Conservation (phyloP, 2,797 vertebrate species). For the Myripristis murdjan region DNA sequence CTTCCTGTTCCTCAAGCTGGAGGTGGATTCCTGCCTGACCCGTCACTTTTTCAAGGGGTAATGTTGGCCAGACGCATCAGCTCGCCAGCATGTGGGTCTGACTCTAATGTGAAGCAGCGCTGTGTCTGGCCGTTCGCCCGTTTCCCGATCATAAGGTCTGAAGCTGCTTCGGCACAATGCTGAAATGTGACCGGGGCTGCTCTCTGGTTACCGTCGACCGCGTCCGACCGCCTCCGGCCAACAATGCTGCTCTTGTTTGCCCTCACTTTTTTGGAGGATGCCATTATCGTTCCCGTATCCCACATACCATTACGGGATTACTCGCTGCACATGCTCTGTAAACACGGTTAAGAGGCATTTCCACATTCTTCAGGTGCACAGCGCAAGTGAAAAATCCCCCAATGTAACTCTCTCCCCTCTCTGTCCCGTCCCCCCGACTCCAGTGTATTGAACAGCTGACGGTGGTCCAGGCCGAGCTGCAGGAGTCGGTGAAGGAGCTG, state of each 20-base stretch:
- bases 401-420: conserved; percentile 11
- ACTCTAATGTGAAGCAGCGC: not conserved
- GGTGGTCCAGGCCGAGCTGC: conserved; percentile 93
- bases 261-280: conserved; percentile 20
- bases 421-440: not conserved
- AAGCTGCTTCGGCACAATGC: not conserved
- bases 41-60: no score
- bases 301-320: not conserved
- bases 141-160: conserved; percentile 22
- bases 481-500: conserved; percentile 97
- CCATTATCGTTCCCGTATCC: conserved; percentile 9
- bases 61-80: no score
- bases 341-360: conserved; percentile 8
- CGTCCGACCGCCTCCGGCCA: conserved; percentile 19
- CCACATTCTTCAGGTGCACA: conserved; percentile 6
- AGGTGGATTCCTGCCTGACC: no score
- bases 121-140: conserved; percentile 7
- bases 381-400: conserved; percentile 2
- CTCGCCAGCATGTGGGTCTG: not conserved
- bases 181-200: conserved; percentile 19
- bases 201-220: conserved; percentile 46
- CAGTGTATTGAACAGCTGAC: conserved; percentile 96
- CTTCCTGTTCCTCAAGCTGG: no score
- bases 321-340: not conserved
- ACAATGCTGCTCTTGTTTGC: conserved; percentile 54